phyloP scores from a whole-genome alignment of 2,113 vertebrate genomes.

The Coregonus clupeaformis region DNA sequence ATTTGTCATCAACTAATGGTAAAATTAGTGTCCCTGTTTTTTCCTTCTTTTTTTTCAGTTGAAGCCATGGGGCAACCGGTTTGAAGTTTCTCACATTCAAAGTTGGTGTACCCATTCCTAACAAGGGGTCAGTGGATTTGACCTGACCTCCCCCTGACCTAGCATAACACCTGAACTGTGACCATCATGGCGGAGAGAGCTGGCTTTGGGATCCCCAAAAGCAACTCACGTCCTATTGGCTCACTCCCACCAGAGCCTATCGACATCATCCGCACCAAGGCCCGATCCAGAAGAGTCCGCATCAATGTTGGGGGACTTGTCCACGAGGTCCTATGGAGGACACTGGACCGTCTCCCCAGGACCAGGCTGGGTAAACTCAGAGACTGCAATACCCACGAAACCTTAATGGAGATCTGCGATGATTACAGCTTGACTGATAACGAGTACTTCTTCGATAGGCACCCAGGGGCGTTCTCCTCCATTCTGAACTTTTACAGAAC shows the following conservation, averaged over 20 bases:
- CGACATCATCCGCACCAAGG: conserved; percentile 92
- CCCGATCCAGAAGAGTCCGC: conserved; percentile 86
- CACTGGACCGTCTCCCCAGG: conserved; percentile 93
- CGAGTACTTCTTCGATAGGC: conserved; percentile 96
- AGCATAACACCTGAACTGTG: conserved; percentile 17
- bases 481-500: conserved; percentile 99
- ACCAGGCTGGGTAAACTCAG: conserved; percentile 91
- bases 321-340: conserved; percentile 96
- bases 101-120: conserved; percentile 27
- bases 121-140: background rate
- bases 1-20: background rate
- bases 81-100: conserved; percentile 49
- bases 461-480: conserved; percentile 96
- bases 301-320: conserved; percentile 95
- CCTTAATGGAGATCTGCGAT: conserved; percentile 92
- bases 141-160: background rate
- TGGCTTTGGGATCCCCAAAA: conserved; percentile 74
- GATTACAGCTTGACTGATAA: conserved; percentile 92
- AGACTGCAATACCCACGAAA: conserved; percentile 95
- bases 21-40: background rate
- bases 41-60: background rate
- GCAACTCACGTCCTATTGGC: conserved; percentile 69
- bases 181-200: conserved; percentile 86
- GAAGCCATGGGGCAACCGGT: conserved; percentile 58
- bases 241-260: conserved; percentile 91